Base-by-base conservation (phyloP, 2,113 vertebrate genomes). In the Anser cygnoides region DNA sequence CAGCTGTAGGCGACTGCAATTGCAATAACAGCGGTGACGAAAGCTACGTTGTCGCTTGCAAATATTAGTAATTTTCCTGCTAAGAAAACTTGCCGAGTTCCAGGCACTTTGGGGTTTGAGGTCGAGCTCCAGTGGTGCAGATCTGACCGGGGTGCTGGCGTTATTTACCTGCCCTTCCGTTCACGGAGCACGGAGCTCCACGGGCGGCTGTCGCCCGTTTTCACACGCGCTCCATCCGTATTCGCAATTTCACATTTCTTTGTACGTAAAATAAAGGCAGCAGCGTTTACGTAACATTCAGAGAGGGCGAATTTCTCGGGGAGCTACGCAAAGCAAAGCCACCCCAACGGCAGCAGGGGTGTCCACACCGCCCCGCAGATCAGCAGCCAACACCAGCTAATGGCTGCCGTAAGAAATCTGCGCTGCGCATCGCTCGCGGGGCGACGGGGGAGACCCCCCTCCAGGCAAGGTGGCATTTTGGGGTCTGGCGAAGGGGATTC, bases 361-460 rank as follows among this genome's bases (percentile, higher is more conserved):
- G 55, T n/a, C 33, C 65, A 19, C 10, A 59, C 17, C 52, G 10
- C 41, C 65, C 13, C 75, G 87, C 74, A 33, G 73, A 78, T 21
- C 84, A 73, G 18, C 81, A 89, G 92, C 86, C 63, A 75, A 10
- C n/a, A 19, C 13, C 62, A 89, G 72, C 28, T 96, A 96, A 97
- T 96, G 95, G 83, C 95, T 97, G 94, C 94, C 93, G 58, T 13
- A 41, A 93, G 46, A 74, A 82, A 89, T 41, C 81, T 2, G 61
- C 95, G 78, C 91, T 80, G 46, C 8, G 87, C 61, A 89, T 86
- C 58, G 7, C 29, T 17, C 70, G 17, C 2, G 14, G 73, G 54
- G 13, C 18, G 77, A 81, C 58, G 79, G 63, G 91, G 4, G 66
- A 75, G 18, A 29, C 81, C 18, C 29, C 28, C 29, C 28, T 77